Evolutionary conservation across 2,113 vertebrate genomes (phyloP).

Genomic region (Psilopsiagon aurifrons): DNA sequence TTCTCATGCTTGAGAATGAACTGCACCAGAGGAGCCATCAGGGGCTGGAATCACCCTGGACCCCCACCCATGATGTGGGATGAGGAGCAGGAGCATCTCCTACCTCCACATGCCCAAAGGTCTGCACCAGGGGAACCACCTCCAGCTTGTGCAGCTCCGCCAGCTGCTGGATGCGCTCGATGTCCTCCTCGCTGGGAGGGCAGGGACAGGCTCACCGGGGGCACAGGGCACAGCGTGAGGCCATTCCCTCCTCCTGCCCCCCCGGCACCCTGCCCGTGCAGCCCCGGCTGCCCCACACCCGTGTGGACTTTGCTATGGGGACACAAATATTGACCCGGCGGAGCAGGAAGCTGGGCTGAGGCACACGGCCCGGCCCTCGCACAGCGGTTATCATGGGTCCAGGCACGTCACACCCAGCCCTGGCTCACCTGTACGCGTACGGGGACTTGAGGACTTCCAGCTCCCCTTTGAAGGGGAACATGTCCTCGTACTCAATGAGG

Average conservation of each 20-base stretch:
- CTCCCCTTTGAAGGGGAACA: conserved; percentile 81
- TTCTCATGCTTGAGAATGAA: conserved; percentile 82
- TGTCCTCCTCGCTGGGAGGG: conserved; percentile 72
- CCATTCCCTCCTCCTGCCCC: background rate
- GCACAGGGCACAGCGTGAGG: background rate
- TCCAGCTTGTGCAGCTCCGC: conserved; percentile 74
- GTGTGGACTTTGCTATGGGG: background rate
- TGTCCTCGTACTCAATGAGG: conserved; percentile 83
- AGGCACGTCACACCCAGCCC: background rate
- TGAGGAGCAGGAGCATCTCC: background rate
- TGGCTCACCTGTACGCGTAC: conserved; percentile 76
- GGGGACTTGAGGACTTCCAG: conserved; percentile 73
- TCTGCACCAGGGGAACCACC: conserved; percentile 81
- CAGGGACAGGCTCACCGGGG: background rate
- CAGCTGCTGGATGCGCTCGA: conserved; percentile 72
- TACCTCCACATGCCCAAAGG: conserved; percentile 84
- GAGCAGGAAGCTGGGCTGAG: background rate
- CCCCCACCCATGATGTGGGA: fast-evolving
- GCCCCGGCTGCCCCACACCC: background rate
- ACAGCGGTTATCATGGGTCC: fast-evolving
- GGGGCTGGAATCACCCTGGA: background rate
- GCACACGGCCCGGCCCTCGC: background rate
- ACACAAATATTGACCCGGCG: background rate
- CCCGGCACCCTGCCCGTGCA: background rate
- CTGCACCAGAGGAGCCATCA: background rate